Base-by-base conservation (phyloP, 2,113 vertebrate genomes). In the Hyperopisus bebe region DNA sequence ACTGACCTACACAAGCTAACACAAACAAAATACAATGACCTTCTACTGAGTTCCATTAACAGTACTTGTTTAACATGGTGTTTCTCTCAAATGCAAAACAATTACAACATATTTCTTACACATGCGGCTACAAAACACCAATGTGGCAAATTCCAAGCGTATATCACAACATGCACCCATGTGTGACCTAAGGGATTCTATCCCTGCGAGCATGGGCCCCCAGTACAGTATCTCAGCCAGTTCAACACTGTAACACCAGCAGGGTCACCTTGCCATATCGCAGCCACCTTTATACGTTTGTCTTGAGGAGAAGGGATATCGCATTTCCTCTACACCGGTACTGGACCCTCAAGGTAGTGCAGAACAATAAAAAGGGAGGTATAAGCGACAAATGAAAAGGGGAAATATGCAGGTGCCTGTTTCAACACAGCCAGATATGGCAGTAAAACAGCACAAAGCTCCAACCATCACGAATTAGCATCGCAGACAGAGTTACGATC, bases 331-430 rank as follows among this genome's bases (percentile, higher is more conserved):
- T 19, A 24, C 39, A n/a, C 80, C 42, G 70, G 86, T 31, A 35
- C 42, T 42, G 19, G 74, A 66, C 80, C 90, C 74, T 87, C 80
- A 83, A 66, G 87, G 82, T 84, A 86, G 88, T 88, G 48, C 50
- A 62, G 74, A 90, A 91, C 31, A 90, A 91, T 89, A 92, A 92
- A 85, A 92, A 89, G 80, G 47, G 35, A 80, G 89, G 66, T 91
- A 92, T 93, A 91, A 93, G 90, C 92, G 89, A 90, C 87, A 83
- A 91, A 84, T 55, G 83, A 74, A 82, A 90, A 90, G 9, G 48
- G 44, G 27, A 94, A 90, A 90, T 92, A 93, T 93, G 93, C 92
- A 92, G 77, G 85, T 91, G 90, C 91, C 87, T 94, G 92, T 89
- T 92, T 39, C 39, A 85, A 92, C 90, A 93, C 3, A 90, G 92